A percentile compares a stretch with the other conserved stretches of the same genome.
Conservation (phyloP, 2,888 invertebrate genomes). For the Parnassius smintheus region DNA sequence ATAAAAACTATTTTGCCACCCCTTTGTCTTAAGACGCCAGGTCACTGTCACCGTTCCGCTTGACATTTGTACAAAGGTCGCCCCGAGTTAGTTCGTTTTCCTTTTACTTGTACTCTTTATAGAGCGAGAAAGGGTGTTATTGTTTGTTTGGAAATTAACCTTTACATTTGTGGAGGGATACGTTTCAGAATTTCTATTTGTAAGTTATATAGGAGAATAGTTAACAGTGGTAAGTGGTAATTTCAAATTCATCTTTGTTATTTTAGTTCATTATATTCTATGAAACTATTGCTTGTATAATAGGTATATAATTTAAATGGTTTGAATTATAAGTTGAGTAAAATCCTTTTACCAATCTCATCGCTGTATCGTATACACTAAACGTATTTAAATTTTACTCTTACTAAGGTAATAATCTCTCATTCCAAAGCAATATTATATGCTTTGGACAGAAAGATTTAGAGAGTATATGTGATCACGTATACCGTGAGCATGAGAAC, state of each 20-base stretch:
- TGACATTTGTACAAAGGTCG: conserved; percentile 79
- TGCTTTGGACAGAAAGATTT: too few species aligned
- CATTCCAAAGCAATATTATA: too few species aligned
- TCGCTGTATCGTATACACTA: too few species aligned
- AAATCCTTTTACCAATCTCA: too few species aligned
- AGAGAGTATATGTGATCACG: neutral
- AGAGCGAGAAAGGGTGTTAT: conserved; percentile 69
- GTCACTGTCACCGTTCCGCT: conserved; percentile 62
- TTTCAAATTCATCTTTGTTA: too few species aligned
- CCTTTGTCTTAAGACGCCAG: conserved; percentile 76
- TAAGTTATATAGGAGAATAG: conserved; percentile 32
- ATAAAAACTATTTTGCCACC: conserved; percentile 51
- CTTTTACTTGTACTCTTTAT: conserved; percentile 66
- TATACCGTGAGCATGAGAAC: conserved; percentile 51
- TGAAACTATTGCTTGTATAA: too few species aligned
- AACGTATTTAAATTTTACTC: too few species aligned
- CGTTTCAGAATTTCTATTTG: conserved; percentile 30
- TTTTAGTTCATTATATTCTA: too few species aligned
- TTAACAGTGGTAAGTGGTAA: neutral
- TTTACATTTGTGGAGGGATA: conserved; percentile 50
- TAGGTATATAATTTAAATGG: too few species aligned
- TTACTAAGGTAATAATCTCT: too few species aligned
- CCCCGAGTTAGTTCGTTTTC: conserved; percentile 67
- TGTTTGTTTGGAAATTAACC: conserved; percentile 64
- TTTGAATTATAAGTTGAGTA: too few species aligned